Conservation (phyloP, 2,888 invertebrate genomes). For the Anorthoa munda region DNA sequence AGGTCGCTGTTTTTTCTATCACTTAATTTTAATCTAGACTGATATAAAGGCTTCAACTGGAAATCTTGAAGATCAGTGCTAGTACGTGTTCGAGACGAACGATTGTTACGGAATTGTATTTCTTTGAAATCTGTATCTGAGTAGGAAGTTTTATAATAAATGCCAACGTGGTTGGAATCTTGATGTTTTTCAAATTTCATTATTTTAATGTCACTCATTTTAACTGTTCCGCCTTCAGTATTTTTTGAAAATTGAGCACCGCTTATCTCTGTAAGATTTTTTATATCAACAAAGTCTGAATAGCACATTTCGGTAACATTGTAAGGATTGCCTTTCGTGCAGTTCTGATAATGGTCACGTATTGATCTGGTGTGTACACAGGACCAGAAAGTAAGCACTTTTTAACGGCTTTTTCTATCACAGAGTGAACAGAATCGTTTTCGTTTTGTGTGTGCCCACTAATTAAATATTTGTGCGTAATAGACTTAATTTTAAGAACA, state of each 20-base stretch:
- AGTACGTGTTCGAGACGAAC: constrained; percentile 44
- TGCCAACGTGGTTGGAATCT: constrained; percentile 27
- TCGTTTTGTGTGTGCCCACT: constrained; percentile 24
- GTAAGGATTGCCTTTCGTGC: constrained; percentile 53
- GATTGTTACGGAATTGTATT: constrained; percentile 46
- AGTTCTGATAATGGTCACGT: constrained; percentile 47
- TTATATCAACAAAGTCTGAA: constrained; percentile 43
- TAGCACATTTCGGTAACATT: constrained; percentile 53
- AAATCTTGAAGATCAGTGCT: constrained; percentile 36
- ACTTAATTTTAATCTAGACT: constrained; percentile 53
- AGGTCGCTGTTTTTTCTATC: constrained; percentile 47
- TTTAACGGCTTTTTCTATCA: constrained; percentile 49
- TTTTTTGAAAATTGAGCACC: constrained; percentile 26
- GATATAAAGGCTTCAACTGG: constrained; percentile 46
- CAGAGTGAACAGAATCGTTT: constrained; percentile 37
- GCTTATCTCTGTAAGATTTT: constrained; percentile 30
- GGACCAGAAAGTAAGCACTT: constrained; percentile 51
- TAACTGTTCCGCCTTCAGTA: constrained; percentile 20
- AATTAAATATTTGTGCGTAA: constrained; percentile 34
- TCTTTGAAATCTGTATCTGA: constrained; percentile 50
- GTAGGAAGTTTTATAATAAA: constrained; percentile 52
- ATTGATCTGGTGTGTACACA: constrained; percentile 50
- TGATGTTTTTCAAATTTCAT: constrained; percentile 30
- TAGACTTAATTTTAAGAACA: constrained; percentile 31
- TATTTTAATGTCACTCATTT: constrained; percentile 26